A percentile compares a stretch with the other conserved stretches of the same genome.
phyloP scores from a whole-genome alignment of 64 coral and sea anemone genomes.

The Astreopora myriophthalma region DNA sequence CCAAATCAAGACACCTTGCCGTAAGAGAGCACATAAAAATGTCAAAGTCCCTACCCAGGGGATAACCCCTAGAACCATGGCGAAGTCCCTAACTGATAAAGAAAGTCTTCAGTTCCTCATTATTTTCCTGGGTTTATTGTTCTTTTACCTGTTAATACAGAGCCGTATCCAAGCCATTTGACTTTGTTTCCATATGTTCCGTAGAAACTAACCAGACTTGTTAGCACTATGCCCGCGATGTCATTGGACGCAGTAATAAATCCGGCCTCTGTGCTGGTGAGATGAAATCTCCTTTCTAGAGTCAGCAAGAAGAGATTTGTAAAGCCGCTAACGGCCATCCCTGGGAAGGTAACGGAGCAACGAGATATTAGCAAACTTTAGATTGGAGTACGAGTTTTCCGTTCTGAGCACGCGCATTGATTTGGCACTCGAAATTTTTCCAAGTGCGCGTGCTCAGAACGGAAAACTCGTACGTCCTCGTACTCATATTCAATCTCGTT shows the following conservation, averaged over 20 bases:
- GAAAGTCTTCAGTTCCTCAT: too few relatives aligned
- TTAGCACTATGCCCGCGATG: conserved; percentile 69
- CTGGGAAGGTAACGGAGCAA: not conserved
- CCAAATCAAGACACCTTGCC: too few relatives aligned
- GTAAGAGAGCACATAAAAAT: too few relatives aligned
- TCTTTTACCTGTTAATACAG: conserved; percentile 65
- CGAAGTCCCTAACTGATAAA: too few relatives aligned
- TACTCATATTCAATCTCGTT: too few relatives aligned
- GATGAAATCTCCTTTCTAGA: conserved; percentile 85
- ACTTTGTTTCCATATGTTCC: conserved; percentile 97
- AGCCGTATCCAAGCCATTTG: conserved; percentile 89
- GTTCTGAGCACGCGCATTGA: too few relatives aligned
- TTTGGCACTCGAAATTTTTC: too few relatives aligned
- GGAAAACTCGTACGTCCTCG: too few relatives aligned
- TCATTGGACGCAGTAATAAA: conserved; percentile 87
- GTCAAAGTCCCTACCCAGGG: too few relatives aligned
- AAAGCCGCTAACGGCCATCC: conserved; percentile 77
- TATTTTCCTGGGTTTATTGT: not conserved
- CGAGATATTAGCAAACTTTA: not conserved
- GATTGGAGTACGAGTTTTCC: too few relatives aligned
- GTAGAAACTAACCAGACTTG: conserved; percentile 85
- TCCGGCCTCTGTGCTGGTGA: conserved; percentile 75
- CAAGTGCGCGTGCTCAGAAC: too few relatives aligned
- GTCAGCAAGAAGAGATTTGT: conserved; percentile 78
- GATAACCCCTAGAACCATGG: too few relatives aligned